These are phyloP conservation scores for Aplocera efformata DNA, from an alignment of 2,888 invertebrate genomes.

Conservation along the genomic window DNA sequence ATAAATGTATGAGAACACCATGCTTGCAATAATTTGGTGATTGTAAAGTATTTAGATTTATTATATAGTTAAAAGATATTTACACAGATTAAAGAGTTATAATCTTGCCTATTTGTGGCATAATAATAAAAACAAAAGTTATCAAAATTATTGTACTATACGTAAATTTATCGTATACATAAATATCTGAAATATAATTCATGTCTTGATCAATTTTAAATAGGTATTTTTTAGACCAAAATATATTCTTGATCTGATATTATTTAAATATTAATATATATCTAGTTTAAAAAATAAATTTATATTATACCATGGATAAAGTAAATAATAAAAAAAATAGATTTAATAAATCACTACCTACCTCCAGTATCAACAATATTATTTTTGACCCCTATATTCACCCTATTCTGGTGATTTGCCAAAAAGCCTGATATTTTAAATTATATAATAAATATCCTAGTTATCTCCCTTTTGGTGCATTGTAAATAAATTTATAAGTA, in stretches of 20 bases:
- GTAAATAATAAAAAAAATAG: conserved; percentile 47
- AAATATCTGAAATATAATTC: too few species aligned
- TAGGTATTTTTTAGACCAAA: conserved; percentile 25
- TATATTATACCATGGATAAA: conserved; percentile 1
- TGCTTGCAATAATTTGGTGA: too few species aligned
- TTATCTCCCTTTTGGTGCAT: conserved; percentile 58
- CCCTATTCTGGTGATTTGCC: conserved; percentile 57
- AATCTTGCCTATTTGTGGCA: too few species aligned
- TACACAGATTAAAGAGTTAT: too few species aligned
- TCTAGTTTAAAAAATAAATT: background rate
- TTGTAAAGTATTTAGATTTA: too few species aligned
- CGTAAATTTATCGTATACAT: too few species aligned
- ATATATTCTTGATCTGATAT: conserved; percentile 34
- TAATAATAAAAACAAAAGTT: too few species aligned
- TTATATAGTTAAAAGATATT: too few species aligned
- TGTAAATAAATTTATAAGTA: conserved; percentile 37
- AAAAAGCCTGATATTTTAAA: conserved; percentile 66
- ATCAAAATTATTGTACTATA: too few species aligned
- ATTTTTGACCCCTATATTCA: conserved; percentile 44
- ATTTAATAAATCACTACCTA: conserved; percentile 55
- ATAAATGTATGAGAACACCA: too few species aligned
- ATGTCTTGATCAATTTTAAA: too few species aligned
- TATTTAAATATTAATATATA: conserved; percentile 2
- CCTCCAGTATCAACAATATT: conserved; percentile 57
- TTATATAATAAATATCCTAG: conserved; percentile 36